Conservation (phyloP, 2,888 invertebrate genomes). For the Creontiades dilutus region DNA sequence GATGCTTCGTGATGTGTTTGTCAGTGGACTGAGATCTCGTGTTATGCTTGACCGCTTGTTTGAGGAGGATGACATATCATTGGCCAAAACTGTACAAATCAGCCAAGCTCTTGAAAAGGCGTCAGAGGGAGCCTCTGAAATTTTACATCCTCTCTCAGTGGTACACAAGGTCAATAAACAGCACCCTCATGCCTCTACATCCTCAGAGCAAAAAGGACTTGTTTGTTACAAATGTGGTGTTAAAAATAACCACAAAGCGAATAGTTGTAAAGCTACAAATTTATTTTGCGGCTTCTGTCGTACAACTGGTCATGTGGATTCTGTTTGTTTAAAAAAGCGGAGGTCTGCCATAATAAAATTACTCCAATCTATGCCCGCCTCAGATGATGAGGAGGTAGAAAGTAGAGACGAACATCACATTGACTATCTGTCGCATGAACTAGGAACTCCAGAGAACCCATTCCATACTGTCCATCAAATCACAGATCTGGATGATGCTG, state of each 20-base stretch:
- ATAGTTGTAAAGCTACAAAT: neutral
- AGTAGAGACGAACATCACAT: neutral
- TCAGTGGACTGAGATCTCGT: slow-evolving; percentile 41
- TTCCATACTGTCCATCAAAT: neutral
- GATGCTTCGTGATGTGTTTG: slow-evolving; percentile 62
- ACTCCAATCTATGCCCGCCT: neutral
- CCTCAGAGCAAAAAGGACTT: neutral
- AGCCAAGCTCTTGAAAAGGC: slow-evolving; percentile 49
- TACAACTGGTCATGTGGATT: neutral
- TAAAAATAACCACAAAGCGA: neutral
- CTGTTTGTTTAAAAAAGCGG: slow-evolving; percentile 17
- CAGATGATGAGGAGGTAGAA: neutral
- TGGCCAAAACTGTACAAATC: slow-evolving; percentile 48
- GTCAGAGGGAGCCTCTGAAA: neutral
- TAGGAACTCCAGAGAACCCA: neutral
- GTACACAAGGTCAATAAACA: neutral
- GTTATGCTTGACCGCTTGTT: slow-evolving; percentile 58
- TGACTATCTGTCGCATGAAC: neutral
- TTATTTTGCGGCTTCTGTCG: neutral
- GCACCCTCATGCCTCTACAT: neutral
- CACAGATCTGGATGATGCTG: neutral
- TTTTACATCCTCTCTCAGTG: neutral
- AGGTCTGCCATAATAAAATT: neutral
- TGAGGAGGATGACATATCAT: slow-evolving; percentile 50
- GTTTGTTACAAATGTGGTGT: slow-evolving; percentile 1